These are phyloP conservation scores for Apamea anceps DNA, from an alignment of 2,888 invertebrate species.

Conservation along the genomic window DNA sequence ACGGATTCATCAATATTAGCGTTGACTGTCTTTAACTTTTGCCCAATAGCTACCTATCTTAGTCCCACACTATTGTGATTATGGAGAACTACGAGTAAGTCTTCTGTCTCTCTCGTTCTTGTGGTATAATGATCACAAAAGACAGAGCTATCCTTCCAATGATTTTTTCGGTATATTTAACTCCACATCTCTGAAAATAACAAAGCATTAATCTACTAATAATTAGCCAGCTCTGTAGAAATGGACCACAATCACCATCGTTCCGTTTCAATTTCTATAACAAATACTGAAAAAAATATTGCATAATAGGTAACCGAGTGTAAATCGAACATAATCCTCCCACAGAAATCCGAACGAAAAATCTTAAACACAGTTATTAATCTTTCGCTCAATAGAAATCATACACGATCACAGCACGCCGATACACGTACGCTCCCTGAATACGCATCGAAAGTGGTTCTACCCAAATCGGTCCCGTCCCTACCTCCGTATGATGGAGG, in stretches of 20 bases:
- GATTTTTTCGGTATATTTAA: not conserved
- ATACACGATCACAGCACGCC: slow-evolving; percentile 60
- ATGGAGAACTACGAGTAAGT: not conserved
- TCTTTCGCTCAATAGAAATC: slow-evolving; percentile 60
- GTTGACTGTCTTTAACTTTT: not conserved
- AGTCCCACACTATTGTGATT: not conserved
- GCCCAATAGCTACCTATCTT: not conserved
- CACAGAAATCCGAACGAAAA: slow-evolving; percentile 24
- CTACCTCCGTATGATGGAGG: slow-evolving; percentile 81
- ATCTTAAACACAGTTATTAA: slow-evolving; percentile 53
- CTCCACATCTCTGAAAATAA: not conserved
- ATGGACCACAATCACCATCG: not conserved
- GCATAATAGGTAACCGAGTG: not conserved
- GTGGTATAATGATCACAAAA: not conserved
- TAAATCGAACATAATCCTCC: not conserved
- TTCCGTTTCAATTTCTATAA: not conserved
- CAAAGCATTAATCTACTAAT: not conserved
- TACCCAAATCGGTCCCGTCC: slow-evolving; percentile 70
- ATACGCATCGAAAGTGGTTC: slow-evolving; percentile 77
- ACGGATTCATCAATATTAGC: not conserved
- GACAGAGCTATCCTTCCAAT: not conserved
- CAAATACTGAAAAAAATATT: not conserved
- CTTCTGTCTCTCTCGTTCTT: not conserved
- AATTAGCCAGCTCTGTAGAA: not conserved
- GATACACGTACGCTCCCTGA: slow-evolving; percentile 69